Percentiles rank a stretch among this genome's conserved stretches.
Evolutionary conservation across 1,140 invertebrate species (phyloP).

Genomic region (Bombus confusus): DNA sequence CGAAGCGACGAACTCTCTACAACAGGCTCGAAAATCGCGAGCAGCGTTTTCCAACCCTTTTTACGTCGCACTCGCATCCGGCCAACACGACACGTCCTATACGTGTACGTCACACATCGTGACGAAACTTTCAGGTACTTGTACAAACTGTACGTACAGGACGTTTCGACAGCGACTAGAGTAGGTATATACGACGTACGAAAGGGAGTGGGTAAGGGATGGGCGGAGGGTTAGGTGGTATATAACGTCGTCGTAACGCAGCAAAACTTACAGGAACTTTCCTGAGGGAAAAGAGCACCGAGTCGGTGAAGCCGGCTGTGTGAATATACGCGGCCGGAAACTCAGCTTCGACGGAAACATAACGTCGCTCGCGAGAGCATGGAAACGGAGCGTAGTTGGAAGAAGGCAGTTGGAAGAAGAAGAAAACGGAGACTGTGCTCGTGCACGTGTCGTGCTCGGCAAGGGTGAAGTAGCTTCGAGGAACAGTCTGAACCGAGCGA

Average conservation of each 20-base stretch:
- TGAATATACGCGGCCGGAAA: constrained; percentile 62
- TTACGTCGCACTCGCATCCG: constrained; percentile 10
- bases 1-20: constrained; percentile 12
- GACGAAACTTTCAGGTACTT: constrained; percentile 74
- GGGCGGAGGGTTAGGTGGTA: neutral
- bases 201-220: neutral
- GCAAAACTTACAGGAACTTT: constrained; percentile 67
- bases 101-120: constrained; percentile 40
- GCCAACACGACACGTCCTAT: constrained; percentile 14
- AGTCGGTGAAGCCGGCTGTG: constrained; percentile 30
- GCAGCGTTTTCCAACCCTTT: constrained; percentile 2
- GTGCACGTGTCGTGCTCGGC: constrained; percentile 49
- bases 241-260: constrained; percentile 56
- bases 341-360: constrained; percentile 67
- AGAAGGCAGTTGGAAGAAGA: constrained; percentile 58
- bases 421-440: constrained; percentile 52
- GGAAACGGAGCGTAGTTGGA: constrained; percentile 49
- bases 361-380: constrained; percentile 63
- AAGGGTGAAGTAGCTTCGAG: constrained; percentile 44
- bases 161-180: constrained; percentile 65
- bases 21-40: constrained; percentile 21
- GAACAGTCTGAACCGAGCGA: constrained; percentile 32
- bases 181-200: constrained; percentile 2
- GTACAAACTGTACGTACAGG: constrained; percentile 73
- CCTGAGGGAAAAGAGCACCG: constrained; percentile 42